Evolutionary conservation across 2,113 vertebrate species (phyloP).

Genomic region (Rattus rattus): DNA sequence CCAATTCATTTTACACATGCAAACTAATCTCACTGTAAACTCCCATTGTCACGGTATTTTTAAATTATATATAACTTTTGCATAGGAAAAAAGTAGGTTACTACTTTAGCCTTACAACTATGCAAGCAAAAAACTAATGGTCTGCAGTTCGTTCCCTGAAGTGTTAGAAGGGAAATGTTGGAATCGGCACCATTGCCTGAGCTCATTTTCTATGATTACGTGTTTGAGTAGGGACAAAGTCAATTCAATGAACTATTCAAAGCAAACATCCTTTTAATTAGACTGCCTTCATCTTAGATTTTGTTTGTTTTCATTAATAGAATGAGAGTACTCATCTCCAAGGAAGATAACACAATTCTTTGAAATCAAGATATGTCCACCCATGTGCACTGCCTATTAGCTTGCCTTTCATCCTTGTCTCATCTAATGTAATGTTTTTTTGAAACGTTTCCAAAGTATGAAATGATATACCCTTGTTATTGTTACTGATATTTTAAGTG

Average conservation of each 20-base stretch:
- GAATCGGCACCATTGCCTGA: constrained; percentile 67
- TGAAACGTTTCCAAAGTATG: constrained; percentile 11
- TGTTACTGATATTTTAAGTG: constrained; percentile 32
- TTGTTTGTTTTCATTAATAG: constrained; percentile 86
- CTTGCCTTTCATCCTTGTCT: constrained; percentile 15
- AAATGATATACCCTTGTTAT: constrained; percentile 29
- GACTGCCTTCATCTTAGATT: constrained; percentile 82
- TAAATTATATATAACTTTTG: neutral
- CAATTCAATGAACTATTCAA: constrained; percentile 85
- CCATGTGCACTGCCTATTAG: neutral
- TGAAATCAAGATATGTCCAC: constrained; percentile 55
- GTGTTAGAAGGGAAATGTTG: constrained; percentile 34
- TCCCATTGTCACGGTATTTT: constrained; percentile 8
- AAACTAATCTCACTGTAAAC: neutral
- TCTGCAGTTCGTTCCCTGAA: neutral
- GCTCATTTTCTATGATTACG: constrained; percentile 74
- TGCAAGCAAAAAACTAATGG: constrained; percentile 44
- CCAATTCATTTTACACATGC: neutral
- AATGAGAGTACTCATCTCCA: constrained; percentile 80
- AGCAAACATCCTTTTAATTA: constrained; percentile 88
- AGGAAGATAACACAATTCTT: constrained; percentile 64
- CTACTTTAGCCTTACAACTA: constrained; percentile 33
- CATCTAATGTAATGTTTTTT: constrained; percentile 18
- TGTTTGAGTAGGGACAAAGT: constrained; percentile 83
- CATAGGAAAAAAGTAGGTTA: neutral